These are phyloP conservation scores for Alfaro cultratus DNA, from an alignment of 2,797 vertebrate genomes.

Conservation along the genomic window DNA sequence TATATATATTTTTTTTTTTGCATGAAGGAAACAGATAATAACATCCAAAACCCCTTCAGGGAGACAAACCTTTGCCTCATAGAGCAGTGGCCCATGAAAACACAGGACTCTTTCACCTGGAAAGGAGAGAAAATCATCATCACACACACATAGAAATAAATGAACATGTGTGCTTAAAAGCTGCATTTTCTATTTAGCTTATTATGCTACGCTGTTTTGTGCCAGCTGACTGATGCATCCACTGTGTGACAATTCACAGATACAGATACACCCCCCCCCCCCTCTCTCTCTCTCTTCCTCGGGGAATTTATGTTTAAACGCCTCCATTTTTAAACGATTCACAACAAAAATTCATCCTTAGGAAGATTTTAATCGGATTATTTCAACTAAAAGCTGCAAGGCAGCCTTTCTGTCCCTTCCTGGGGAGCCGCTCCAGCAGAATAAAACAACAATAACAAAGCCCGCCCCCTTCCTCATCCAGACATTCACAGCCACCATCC, in stretches of 20 bases:
- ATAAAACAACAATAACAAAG: conserved; percentile 67
- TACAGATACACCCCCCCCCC: rapidly evolving
- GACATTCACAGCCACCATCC: conserved; percentile 4
- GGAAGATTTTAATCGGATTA: not conserved
- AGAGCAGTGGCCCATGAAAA: conserved; percentile 99
- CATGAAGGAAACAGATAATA: not conserved
- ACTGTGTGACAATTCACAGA: conserved; percentile 10
- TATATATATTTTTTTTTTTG: not conserved
- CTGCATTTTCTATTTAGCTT: not conserved
- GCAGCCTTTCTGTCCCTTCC: not conserved
- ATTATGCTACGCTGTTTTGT: not conserved
- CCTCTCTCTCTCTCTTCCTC: not conserved
- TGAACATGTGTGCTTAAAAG: not conserved
- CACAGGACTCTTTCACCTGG: conserved; percentile 98
- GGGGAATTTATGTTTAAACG: not conserved
- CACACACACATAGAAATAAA: not conserved
- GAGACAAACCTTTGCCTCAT: conserved; percentile 95
- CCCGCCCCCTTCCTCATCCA: conserved; percentile 61
- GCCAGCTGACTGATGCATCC: not conserved
- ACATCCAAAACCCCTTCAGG: not conserved
- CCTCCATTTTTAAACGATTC: not conserved
- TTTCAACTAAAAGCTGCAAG: rapidly evolving
- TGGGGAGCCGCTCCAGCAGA: conserved; percentile 5
- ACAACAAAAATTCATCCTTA: too few species aligned
- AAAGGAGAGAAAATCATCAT: not conserved